Conservation (phyloP, 2,113 vertebrate genomes). For the Pelecanoides urinatrix region DNA sequence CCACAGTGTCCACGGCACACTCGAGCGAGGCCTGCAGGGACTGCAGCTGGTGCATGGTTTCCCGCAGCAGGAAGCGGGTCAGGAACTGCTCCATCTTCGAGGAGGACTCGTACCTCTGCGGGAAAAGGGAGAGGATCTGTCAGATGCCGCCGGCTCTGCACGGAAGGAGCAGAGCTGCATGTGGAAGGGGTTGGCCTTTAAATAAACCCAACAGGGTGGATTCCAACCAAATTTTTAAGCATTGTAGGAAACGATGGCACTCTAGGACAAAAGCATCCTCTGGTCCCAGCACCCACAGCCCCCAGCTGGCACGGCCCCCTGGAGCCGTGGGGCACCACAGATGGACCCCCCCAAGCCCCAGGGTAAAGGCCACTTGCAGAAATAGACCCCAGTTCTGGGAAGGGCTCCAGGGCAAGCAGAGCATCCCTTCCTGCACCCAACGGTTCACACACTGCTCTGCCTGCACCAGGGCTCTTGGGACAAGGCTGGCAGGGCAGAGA, state of each 20-base stretch:
- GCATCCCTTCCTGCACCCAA: not conserved
- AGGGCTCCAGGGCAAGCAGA: not conserved
- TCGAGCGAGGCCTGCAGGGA: conserved; percentile 92
- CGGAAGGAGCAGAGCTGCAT: fast-evolving
- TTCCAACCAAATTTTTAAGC: not conserved
- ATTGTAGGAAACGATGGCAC: not conserved
- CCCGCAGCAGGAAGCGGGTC: conserved; percentile 92
- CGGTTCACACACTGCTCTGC: not conserved
- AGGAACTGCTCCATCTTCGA: conserved; percentile 95
- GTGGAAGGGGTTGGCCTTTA: not conserved
- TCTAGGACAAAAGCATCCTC: not conserved
- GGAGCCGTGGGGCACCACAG: not conserved
- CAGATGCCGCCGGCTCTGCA: fast-evolving
- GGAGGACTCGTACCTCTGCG: conserved; percentile 89
- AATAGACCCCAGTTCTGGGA: not conserved
- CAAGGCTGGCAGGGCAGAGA: not conserved
- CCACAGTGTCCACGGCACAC: conserved; percentile 91
- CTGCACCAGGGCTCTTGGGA: not conserved
- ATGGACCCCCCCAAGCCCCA: not conserved
- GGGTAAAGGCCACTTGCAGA: not conserved
- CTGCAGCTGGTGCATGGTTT: conserved; percentile 91
- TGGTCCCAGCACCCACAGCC: not conserved
- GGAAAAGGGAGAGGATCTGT: not conserved
- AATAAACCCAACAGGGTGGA: fast-evolving
- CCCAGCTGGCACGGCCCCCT: not conserved